These are phyloP conservation scores for Hippoglossus hippoglossus DNA, from an alignment of 2,797 vertebrate species.

Conservation along the genomic window DNA sequence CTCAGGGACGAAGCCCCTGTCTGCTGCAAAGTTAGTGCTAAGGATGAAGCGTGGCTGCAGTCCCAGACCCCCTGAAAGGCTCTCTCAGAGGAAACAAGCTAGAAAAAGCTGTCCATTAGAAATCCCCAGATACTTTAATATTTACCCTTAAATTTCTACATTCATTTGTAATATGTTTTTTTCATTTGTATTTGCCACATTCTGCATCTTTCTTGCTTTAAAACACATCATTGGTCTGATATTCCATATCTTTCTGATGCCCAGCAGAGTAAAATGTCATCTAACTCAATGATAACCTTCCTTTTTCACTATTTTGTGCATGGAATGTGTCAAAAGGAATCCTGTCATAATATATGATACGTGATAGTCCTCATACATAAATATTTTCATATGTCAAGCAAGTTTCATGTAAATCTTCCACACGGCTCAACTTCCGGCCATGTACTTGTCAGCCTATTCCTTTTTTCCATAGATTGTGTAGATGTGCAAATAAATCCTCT, in stretches of 20 bases:
- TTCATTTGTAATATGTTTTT: background rate
- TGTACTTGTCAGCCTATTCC: constrained; percentile 29
- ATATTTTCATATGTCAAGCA: constrained; percentile 36
- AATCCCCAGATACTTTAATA: background rate
- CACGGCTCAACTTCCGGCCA: constrained; percentile 20
- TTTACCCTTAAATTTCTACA: too few relatives aligned
- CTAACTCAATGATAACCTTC: constrained; percentile 20
- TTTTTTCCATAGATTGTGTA: constrained; percentile 51
- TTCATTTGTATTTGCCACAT: background rate
- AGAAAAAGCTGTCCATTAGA: background rate
- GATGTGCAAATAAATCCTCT: constrained; percentile 60
- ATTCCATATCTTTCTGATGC: constrained; percentile 18
- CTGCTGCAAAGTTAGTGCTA: constrained; percentile 18
- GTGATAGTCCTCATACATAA: constrained; percentile 22
- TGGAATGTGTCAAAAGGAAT: constrained; percentile 36
- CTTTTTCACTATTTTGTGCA: constrained; percentile 15
- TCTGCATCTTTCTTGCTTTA: background rate
- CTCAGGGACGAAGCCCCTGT: constrained; percentile 14
- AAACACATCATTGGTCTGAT: background rate
- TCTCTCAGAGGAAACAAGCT: background rate
- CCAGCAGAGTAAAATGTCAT: background rate
- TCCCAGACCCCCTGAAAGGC: constrained; percentile 2
- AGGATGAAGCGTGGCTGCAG: constrained; percentile 23
- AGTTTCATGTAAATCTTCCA: constrained; percentile 33
- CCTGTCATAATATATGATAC: constrained; percentile 10